Base-by-base conservation (phyloP, 1,140 invertebrate genomes). In the Zaprionus lachaisei region DNA sequence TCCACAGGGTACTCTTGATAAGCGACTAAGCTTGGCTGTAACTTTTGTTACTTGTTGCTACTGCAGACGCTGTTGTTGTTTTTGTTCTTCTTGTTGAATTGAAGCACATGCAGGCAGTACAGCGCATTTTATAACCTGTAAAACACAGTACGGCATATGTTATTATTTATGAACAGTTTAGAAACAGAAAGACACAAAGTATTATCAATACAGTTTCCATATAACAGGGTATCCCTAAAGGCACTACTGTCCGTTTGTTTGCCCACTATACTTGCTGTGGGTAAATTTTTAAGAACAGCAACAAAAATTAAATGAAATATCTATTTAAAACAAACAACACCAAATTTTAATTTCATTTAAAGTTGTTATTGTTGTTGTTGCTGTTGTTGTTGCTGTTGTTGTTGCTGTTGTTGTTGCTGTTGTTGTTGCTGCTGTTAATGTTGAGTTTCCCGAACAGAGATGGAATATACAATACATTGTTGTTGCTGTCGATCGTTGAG, bases 31-130 rank as follows among this genome's bases (percentile, higher is more conserved):
- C 47, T 14, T 12, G 4, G 1, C 1, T 11, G 2, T 24, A 2
- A 5, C 1, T 22, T 51, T 24, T 12, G 0, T 20, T 22, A 22
- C 47, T 51, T 28, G 51, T 44, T 44, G 41, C 41, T 47, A 2
- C 41, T 47, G 41, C 41, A 17, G n/a, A 44, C 15, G 5, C 3
- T 15, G 37, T 38, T 38, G 37, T 5, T 15, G 0, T 14, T n/a
- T 0, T 24, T 41, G 4, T 5, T 70, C 1, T 31, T 69, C 1
- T 31, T 69, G 22, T 58, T 70, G 58, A 77, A 69, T 67, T 38
- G 34, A 56, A 77, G 61, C 61, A 76, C 61, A 76, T 65, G 73
- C 67, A 76, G 63, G 66, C 65, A 76, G 55, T 76, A 65, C 62
- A 34, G 38, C 24, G 37, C 26, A 65, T 41, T 34, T 7, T 6